These are phyloP conservation scores for Tachypleus tridentatus DNA, from an alignment of 1,140 invertebrate species.

Conservation along the genomic window DNA sequence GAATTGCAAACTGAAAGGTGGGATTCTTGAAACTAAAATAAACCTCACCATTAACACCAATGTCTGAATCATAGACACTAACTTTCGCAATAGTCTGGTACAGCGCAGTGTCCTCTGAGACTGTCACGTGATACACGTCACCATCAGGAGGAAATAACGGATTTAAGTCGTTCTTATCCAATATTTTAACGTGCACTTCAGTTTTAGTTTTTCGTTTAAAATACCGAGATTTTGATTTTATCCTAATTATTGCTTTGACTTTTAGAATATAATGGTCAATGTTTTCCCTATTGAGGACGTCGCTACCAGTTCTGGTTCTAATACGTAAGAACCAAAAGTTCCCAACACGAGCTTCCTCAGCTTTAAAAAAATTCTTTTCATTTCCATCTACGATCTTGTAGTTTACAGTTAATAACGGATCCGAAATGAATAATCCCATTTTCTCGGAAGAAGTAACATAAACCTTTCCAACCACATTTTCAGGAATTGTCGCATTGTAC, in stretches of 20 bases:
- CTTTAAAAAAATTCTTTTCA: conserved; percentile 80
- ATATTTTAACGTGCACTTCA: conserved; percentile 60
- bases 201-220: conserved; percentile 32
- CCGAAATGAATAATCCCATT: conserved; percentile 49
- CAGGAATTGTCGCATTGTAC: conserved; percentile 84
- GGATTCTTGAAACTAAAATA: conserved; percentile 83
- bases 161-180: conserved; percentile 83
- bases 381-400: conserved; percentile 75
- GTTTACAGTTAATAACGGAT: conserved; percentile 43
- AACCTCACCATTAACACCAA: conserved; percentile 87
- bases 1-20: conserved; percentile 74
- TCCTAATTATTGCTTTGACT: conserved; percentile 51
- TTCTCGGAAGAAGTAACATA: conserved; percentile 50
- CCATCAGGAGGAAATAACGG: conserved; percentile 67
- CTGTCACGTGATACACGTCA: conserved; percentile 55
- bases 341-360: conserved; percentile 63
- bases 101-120: conserved; percentile 77
- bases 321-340: conserved; percentile 87
- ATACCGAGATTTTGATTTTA: conserved; percentile 4
- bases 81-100: conserved; percentile 44
- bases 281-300: conserved; percentile 79
- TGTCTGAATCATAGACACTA: conserved; percentile 78
- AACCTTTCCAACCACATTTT: conserved; percentile 79
- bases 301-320: conserved; percentile 61
- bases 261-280: conserved; percentile 67